Evolutionary conservation across 2,797 vertebrate species (phyloP).

Genomic region (Spea hammondii): DNA sequence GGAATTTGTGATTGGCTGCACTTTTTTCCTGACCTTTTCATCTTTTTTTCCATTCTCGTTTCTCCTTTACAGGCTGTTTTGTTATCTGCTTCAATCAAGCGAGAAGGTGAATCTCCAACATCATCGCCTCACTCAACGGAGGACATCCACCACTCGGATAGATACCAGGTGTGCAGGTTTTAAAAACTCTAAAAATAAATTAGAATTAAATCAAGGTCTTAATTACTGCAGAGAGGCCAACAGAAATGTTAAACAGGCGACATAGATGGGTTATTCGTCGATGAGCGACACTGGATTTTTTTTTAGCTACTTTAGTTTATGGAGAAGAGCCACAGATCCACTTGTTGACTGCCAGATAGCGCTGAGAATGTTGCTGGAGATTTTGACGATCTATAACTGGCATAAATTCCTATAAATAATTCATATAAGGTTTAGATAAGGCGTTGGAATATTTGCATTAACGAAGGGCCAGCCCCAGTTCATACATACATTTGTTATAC

Average conservation of each 20-base stretch:
- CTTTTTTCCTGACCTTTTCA: slow-evolving; percentile 45
- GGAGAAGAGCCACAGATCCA: too few species aligned
- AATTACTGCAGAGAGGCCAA: slow-evolving; percentile 13
- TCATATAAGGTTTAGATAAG: too few species aligned
- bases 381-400: too few species aligned
- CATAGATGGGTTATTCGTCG: neutral
- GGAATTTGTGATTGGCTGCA: slow-evolving; percentile 33
- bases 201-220: slow-evolving; percentile 6
- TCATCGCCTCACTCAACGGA: slow-evolving; percentile 96
- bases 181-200: neutral
- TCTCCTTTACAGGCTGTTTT: slow-evolving; percentile 82
- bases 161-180: slow-evolving; percentile 90
- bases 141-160: slow-evolving; percentile 97
- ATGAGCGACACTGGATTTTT: neutral
- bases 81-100: slow-evolving; percentile 97
- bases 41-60: slow-evolving; percentile 53
- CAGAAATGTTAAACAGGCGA: neutral
- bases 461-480: too few species aligned
- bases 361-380: too few species aligned
- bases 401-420: too few species aligned
- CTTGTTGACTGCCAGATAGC: too few species aligned
- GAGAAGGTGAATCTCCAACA: slow-evolving; percentile 96
- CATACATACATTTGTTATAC: too few species aligned
- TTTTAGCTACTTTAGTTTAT: too few species aligned
- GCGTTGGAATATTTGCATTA: too few species aligned